phyloP scores from a whole-genome alignment of 1,140 invertebrate genomes.

The Samia ricini region DNA sequence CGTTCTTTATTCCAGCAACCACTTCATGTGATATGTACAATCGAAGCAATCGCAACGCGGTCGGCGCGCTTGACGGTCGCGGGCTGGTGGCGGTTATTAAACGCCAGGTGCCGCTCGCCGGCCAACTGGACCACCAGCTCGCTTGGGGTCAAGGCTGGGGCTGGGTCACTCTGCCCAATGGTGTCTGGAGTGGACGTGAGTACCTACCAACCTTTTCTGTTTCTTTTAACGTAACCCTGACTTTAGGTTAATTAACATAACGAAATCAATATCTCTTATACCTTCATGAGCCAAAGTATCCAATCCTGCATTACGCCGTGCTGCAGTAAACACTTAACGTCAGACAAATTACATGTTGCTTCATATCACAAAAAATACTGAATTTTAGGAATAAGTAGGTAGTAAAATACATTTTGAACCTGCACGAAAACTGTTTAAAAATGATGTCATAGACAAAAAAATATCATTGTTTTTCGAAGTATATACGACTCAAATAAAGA shows the following conservation, averaged over 20 bases:
- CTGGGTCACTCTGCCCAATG: constrained; percentile 80
- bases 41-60: constrained; percentile 40
- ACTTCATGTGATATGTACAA: constrained; percentile 74
- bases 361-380: too few species aligned
- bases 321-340: not conserved
- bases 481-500: not conserved
- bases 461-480: too few species aligned
- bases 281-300: too few species aligned
- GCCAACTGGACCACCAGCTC: constrained; percentile 70
- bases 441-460: too few species aligned
- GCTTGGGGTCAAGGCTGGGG: constrained; percentile 80
- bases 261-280: too few species aligned
- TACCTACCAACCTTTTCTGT: constrained; percentile 13
- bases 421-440: too few species aligned
- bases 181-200: constrained; percentile 80
- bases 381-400: too few species aligned
- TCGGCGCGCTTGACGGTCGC: constrained; percentile 61
- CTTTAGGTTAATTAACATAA: too few species aligned
- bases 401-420: too few species aligned
- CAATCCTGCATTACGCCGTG: too few species aligned
- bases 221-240: not conserved
- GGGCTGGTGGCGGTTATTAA: constrained; percentile 73
- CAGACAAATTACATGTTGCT: too few species aligned
- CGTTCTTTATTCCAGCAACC: constrained; percentile 57
- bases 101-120: constrained; percentile 72